A percentile compares a stretch with the other conserved stretches of the same genome.
Evolutionary conservation across 2,113 vertebrate genomes (phyloP).

Genomic region (Heterotilapia buettikoferi): DNA sequence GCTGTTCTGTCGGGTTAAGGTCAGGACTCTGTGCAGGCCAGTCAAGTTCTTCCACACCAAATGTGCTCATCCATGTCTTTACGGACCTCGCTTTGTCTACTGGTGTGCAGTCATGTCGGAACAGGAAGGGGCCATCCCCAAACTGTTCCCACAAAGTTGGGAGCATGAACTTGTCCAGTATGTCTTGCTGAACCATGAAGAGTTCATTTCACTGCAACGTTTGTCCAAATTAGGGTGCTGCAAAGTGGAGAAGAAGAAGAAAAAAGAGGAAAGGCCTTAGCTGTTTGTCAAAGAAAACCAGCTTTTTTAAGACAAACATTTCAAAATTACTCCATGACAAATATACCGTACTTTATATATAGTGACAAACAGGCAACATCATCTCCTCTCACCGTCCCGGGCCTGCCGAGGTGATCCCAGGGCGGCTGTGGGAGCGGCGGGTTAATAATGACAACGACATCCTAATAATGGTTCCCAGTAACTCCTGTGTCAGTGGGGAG

Average conservation of each 20-base stretch:
- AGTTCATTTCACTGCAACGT: not conserved
- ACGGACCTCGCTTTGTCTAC: accelerated
- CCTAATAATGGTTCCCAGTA: constrained; percentile 48
- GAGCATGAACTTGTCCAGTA: not conserved
- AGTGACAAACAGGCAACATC: not conserved
- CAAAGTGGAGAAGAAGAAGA: not conserved
- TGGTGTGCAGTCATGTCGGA: not conserved
- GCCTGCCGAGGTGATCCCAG: not conserved
- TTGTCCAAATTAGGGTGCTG: not conserved
- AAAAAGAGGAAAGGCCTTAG: not conserved
- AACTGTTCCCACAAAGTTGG: not conserved
- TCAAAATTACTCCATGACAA: not conserved
- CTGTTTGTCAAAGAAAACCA: not conserved
- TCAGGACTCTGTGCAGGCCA: not conserved
- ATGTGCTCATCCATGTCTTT: not conserved
- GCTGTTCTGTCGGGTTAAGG: not conserved
- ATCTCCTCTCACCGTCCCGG: not conserved
- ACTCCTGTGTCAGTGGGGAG: constrained; percentile 49
- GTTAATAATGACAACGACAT: constrained; percentile 50
- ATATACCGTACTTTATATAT: not conserved
- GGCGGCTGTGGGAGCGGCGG: not conserved
- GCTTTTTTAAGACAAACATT: not conserved
- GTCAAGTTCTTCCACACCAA: not conserved
- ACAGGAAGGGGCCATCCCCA: not conserved
- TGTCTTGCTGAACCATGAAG: not conserved